phyloP scores from a whole-genome alignment of 2,113 vertebrate genomes.

The Psilopogon haemacephalus region DNA sequence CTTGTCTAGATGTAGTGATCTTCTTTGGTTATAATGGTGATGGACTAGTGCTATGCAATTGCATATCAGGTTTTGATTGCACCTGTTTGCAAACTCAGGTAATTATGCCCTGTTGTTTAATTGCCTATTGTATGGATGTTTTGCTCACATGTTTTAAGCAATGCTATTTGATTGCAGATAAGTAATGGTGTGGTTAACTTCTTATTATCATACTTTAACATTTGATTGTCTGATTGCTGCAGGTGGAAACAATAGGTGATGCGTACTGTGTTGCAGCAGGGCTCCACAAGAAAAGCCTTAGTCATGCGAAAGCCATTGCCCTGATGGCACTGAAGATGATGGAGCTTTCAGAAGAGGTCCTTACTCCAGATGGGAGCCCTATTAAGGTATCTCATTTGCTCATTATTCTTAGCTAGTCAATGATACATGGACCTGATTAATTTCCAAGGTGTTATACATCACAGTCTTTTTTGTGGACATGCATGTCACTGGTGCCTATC shows the following conservation, averaged over 20 bases:
- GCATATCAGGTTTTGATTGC: slow-evolving; percentile 21
- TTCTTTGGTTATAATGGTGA: neutral
- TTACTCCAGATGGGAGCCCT: slow-evolving; percentile 92
- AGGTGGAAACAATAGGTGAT: slow-evolving; percentile 99
- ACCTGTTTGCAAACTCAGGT: slow-evolving; percentile 69
- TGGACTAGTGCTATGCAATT: neutral
- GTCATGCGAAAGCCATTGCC: slow-evolving; percentile 94
- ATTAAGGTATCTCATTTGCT: slow-evolving; percentile 84
- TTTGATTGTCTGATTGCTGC: slow-evolving; percentile 61
- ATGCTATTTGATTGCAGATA: slow-evolving; percentile 53
- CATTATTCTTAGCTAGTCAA: neutral
- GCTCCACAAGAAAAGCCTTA: slow-evolving; percentile 93
- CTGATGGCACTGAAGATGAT: slow-evolving; percentile 99
- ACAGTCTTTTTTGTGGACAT: neutral
- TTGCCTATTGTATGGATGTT: slow-evolving; percentile 69
- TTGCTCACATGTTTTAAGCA: slow-evolving; percentile 55
- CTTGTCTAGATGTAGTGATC: neutral
- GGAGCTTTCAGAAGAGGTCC: slow-evolving; percentile 96
- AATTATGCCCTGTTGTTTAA: slow-evolving; percentile 61
- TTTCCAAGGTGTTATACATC: neutral
- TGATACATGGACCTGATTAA: accelerated
- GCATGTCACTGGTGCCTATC: neutral
- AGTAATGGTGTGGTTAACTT: slow-evolving; percentile 18
- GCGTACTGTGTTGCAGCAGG: slow-evolving; percentile 96
- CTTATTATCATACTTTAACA: slow-evolving; percentile 37